Conservation (phyloP, 1,140 invertebrate genomes). For the Danaus melanippus region DNA sequence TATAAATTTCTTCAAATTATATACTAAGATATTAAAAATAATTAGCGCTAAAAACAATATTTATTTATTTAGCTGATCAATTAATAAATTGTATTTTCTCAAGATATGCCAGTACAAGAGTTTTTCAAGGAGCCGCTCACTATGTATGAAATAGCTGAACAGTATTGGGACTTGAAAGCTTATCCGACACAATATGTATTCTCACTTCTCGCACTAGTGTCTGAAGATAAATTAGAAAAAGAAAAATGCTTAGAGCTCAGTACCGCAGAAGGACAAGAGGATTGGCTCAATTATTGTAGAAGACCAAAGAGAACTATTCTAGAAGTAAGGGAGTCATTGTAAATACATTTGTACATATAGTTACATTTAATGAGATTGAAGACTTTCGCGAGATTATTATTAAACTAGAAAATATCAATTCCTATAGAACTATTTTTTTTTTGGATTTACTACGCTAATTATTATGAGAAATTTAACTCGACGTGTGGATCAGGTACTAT, state of each 20-base stretch:
- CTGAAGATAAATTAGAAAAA: conserved; percentile 88
- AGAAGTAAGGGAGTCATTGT: conserved; percentile 74
- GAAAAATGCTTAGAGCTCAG: conserved; percentile 94
- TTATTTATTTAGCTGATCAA: too few relatives aligned
- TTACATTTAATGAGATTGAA: too few relatives aligned
- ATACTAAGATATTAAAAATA: too few relatives aligned
- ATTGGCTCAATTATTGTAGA: conserved; percentile 91
- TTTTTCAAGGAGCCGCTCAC: conserved; percentile 74
- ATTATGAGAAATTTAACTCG: too few relatives aligned
- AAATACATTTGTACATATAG: too few relatives aligned
- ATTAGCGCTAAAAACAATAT: too few relatives aligned
- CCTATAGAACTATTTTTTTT: too few relatives aligned
- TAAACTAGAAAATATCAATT: too few relatives aligned
- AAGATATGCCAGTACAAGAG: conserved; percentile 76
- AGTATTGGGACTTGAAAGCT: conserved; percentile 84
- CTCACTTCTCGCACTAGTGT: conserved; percentile 85
- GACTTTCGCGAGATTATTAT: too few relatives aligned
- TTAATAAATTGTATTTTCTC: conserved; percentile 26
- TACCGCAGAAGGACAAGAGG: conserved; percentile 87
- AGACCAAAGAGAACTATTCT: conserved; percentile 89
- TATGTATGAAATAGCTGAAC: conserved; percentile 77
- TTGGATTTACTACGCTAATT: too few relatives aligned
- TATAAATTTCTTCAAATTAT: too few relatives aligned
- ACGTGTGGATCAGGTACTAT: too few relatives aligned
- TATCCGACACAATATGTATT: conserved; percentile 91